Conservation (phyloP, 2,797 vertebrate species). For the Eidolon dupreanum region DNA sequence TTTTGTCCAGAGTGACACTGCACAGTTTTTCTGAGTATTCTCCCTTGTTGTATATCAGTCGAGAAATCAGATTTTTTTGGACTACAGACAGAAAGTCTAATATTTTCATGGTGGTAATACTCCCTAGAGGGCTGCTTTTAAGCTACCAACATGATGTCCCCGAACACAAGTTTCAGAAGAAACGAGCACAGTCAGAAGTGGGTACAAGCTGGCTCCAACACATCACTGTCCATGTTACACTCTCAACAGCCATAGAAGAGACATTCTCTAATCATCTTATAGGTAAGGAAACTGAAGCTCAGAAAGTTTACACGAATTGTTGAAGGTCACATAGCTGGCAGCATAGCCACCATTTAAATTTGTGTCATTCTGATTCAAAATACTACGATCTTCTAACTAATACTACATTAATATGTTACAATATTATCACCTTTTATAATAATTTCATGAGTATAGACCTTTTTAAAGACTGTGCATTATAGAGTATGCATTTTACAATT, state of each 20-base stretch:
- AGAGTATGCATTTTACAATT: not conserved
- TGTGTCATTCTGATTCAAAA: not conserved
- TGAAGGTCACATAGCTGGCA: not conserved
- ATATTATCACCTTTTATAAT: not conserved
- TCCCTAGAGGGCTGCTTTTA: not conserved
- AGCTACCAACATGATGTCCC: not conserved
- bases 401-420: not conserved
- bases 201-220: not conserved
- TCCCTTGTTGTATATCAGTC: not conserved
- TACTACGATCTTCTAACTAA: not conserved
- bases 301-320: not conserved
- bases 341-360: not conserved
- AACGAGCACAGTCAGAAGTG: not conserved
- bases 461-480: not conserved
- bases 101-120: not conserved
- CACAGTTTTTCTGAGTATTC: not conserved
- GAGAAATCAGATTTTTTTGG: not conserved
- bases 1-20: not conserved
- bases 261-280: not conserved
- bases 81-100: not conserved
- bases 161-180: not conserved
- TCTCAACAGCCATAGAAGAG: not conserved
- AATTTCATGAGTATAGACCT: not conserved
- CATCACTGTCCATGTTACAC: not conserved
- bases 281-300: not conserved